phyloP scores from a whole-genome alignment of 2,113 vertebrate genomes.

The Atractosteus spatula region DNA sequence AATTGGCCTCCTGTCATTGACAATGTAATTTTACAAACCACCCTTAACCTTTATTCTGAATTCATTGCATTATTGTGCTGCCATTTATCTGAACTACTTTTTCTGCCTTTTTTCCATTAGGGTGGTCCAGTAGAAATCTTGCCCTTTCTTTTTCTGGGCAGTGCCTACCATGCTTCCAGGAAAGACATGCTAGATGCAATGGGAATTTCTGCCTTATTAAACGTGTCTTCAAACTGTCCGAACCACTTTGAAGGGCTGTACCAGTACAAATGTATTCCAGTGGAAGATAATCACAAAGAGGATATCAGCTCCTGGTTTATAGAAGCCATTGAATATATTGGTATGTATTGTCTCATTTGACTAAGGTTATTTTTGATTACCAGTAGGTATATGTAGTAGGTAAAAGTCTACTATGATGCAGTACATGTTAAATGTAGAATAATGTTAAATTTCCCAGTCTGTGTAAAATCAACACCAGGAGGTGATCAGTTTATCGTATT shows the following conservation, averaged over 20 bases:
- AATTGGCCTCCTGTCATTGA: no score
- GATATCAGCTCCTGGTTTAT: conserved; percentile 99
- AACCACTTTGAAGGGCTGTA: conserved; percentile 95
- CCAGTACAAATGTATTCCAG: conserved; percentile 94
- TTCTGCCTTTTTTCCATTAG: conserved; percentile 52
- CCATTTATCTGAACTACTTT: conserved; percentile 6
- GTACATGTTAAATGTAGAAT: no score
- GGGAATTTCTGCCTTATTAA: conserved; percentile 92
- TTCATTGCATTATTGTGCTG: background rate
- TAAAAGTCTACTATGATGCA: no score
- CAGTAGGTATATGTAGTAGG: no score
- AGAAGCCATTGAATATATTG: conserved; percentile 97
- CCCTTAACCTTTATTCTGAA: no score
- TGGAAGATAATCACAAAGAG: conserved; percentile 97
- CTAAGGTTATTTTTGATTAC: no score
- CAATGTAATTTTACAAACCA: no score
- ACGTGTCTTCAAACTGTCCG: conserved; percentile 94
- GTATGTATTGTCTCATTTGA: conserved; percentile 56
- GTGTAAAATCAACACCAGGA: no score
- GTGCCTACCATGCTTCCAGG: conserved; percentile 91
- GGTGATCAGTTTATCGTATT: no score
- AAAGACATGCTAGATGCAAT: conserved; percentile 88
- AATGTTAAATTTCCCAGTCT: no score
- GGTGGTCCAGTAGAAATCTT: conserved; percentile 95
- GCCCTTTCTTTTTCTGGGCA: conserved; percentile 94